These are phyloP conservation scores for Pseudochirops cupreus DNA, from an alignment of 2,797 vertebrate species.

Conservation along the genomic window DNA sequence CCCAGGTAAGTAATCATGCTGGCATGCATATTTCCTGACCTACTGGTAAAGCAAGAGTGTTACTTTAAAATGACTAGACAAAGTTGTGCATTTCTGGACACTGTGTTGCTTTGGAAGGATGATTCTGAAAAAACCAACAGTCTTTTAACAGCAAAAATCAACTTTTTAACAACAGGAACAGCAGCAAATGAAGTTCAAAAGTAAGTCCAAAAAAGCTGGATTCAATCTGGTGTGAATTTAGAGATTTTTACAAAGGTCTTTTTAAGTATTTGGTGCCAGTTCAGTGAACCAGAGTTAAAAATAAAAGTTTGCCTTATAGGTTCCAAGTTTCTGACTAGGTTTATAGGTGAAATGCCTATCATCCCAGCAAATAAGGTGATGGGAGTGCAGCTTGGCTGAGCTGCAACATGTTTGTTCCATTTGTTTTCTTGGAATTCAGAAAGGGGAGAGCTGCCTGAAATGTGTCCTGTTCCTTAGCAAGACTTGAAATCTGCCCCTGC, in stretches of 20 bases:
- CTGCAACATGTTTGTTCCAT: slow-evolving; percentile 26
- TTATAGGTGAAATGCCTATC: slow-evolving; percentile 68
- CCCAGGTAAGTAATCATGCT: not conserved
- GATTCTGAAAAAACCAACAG: rapidly evolving
- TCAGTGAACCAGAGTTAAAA: slow-evolving; percentile 69
- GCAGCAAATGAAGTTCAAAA: slow-evolving; percentile 24
- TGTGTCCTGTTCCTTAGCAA: slow-evolving; percentile 17
- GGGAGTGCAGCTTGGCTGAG: slow-evolving; percentile 53
- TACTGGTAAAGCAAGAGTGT: not conserved
- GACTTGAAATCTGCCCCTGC: slow-evolving; percentile 22
- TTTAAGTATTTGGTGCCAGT: slow-evolving; percentile 58
- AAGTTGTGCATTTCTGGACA: not conserved
- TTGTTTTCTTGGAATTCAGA: slow-evolving; percentile 65
- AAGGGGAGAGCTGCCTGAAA: slow-evolving; percentile 55
- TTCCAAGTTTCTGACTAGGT: slow-evolving; percentile 64
- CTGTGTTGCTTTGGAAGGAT: not conserved
- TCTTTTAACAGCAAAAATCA: too few species aligned
- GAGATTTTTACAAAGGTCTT: slow-evolving; percentile 40
- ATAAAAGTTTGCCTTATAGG: slow-evolving; percentile 68
- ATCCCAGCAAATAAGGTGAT: slow-evolving; percentile 69
- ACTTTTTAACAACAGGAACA: not conserved
- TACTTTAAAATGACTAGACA: not conserved
- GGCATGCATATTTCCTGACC: not conserved
- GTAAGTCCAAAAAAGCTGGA: slow-evolving; percentile 55
- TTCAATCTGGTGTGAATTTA: slow-evolving; percentile 72